Percentiles rank a stretch among this genome's conserved stretches.
Conservation (phyloP, 2,888 invertebrate species). For the Caenorhabditis afra region DNA sequence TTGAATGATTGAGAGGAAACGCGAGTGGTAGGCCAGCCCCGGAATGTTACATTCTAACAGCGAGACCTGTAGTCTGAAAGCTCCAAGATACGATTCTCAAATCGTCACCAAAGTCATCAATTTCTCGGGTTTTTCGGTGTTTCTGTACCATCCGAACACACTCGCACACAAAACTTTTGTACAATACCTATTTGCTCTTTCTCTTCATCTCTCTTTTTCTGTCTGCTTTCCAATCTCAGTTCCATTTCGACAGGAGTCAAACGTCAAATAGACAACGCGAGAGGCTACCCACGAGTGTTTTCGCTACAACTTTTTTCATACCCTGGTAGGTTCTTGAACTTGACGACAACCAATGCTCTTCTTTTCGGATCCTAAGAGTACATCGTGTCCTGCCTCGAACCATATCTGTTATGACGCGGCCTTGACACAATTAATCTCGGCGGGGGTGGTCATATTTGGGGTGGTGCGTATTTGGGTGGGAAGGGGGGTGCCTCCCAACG, state of each 20-base stretch:
- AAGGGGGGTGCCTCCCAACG: too few relatives aligned
- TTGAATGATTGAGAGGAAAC: too few relatives aligned
- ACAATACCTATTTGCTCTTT: constrained; percentile 33
- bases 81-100: background rate
- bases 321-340: too few relatives aligned
- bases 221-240: constrained; percentile 1
- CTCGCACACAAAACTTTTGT: constrained; percentile 15
- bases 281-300: constrained; percentile 27
- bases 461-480: constrained; percentile 31
- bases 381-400: too few relatives aligned
- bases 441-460: constrained; percentile 38
- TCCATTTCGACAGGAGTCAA: constrained; percentile 39
- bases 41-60: background rate
- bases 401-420: background rate
- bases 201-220: background rate
- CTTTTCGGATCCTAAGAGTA: too few relatives aligned
- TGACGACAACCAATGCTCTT: too few relatives aligned
- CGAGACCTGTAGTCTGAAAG: background rate
- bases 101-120: background rate
- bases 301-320: background rate
- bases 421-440: constrained; percentile 18
- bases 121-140: constrained; percentile 8
- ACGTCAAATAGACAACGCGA: constrained; percentile 25
- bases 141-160: constrained; percentile 23
- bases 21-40: background rate